Conservation (phyloP, 2,797 vertebrate genomes). For the Ctenochaetus hawaiiensis region DNA sequence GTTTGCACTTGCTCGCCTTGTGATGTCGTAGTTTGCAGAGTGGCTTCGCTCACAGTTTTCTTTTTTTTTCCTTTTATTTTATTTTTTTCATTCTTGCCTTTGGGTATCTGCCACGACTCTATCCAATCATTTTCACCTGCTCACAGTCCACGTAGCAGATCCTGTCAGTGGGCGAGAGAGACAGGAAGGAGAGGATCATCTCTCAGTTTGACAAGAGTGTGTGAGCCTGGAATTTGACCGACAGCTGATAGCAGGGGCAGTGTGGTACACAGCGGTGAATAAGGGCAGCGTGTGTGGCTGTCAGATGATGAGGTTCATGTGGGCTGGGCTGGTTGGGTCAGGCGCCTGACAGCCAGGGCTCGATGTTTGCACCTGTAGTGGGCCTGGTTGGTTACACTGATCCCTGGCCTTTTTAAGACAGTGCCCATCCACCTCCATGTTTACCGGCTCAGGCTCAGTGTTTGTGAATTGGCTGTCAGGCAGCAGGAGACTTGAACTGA, state of each 20-base stretch:
- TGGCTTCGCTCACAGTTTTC: constrained; percentile 60
- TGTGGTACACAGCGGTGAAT: constrained; percentile 36
- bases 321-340: constrained; percentile 48
- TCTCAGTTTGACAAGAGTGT: constrained; percentile 61
- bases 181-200: constrained; percentile 60
- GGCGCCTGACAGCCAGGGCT: constrained; percentile 49
- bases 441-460: constrained; percentile 12
- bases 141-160: constrained; percentile 19
- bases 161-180: constrained; percentile 47
- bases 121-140: constrained; percentile 30
- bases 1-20: constrained; percentile 58
- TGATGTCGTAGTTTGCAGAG: constrained; percentile 63
- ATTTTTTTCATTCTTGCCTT: constrained; percentile 27
- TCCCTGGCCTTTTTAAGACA: constrained; percentile 43
- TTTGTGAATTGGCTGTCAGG: constrained; percentile 10
- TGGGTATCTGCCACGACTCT: constrained; percentile 18
- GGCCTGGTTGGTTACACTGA: constrained; percentile 38
- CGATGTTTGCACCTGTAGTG: constrained; percentile 42
- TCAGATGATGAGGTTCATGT: constrained; percentile 63
- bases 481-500: constrained; percentile 9
- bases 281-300: constrained; percentile 55
- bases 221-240: constrained; percentile 64
- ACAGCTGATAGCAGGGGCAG: constrained; percentile 64
- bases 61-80: constrained; percentile 31
- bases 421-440: constrained; percentile 45